Percentiles rank a stretch among this genome's conserved stretches.
These are phyloP conservation scores for Agonopterix heracliana DNA, from an alignment of 2,888 invertebrate species.

Conservation along the genomic window DNA sequence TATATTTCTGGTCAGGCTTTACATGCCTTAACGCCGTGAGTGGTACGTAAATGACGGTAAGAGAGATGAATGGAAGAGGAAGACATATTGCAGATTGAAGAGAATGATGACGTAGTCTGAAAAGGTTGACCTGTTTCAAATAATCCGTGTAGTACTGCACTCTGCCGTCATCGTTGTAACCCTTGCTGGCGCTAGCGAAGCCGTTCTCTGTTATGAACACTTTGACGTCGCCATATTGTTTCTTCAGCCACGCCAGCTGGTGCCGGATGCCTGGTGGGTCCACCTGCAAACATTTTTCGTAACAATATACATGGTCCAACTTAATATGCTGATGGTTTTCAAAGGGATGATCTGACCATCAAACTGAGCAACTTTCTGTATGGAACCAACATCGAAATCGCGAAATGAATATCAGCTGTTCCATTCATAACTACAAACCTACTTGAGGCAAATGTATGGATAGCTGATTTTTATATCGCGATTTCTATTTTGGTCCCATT, in stretches of 20 bases:
- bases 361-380: too few species aligned
- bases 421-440: too few species aligned
- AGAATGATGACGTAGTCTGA: neutral
- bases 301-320: neutral
- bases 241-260: slow-evolving; percentile 46
- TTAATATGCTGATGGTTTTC: neutral
- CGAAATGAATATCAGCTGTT: too few species aligned
- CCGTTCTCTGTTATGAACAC: slow-evolving; percentile 64
- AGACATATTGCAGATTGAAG: neutral
- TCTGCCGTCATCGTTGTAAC: slow-evolving; percentile 32
- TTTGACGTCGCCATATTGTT: slow-evolving; percentile 44
- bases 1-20: too few species aligned
- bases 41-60: too few species aligned
- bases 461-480: neutral
- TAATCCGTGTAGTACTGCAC: slow-evolving; percentile 23
- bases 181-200: slow-evolving; percentile 21
- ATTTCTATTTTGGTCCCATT: too few species aligned
- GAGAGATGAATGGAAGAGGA: too few species aligned
- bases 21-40: too few species aligned
- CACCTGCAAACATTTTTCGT: slow-evolving; percentile 21
- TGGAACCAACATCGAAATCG: neutral
- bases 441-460: too few species aligned
- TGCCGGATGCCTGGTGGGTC: slow-evolving; percentile 55
- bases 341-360: neutral
- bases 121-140: slow-evolving; percentile 19